phyloP scores from a whole-genome alignment of 2,113 vertebrate species.

The Centropristis striata region DNA sequence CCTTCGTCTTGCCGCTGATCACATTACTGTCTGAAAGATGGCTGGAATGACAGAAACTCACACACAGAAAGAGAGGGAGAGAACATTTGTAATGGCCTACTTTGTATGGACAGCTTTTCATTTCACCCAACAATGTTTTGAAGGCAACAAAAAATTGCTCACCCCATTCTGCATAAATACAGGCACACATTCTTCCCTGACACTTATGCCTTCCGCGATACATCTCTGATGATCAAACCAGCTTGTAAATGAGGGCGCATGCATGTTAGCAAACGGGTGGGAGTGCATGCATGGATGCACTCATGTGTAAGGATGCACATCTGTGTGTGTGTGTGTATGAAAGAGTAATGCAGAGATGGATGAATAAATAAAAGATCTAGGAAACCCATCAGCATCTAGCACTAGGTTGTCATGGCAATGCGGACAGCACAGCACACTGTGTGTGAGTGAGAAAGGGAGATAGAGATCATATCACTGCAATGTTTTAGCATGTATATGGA shows the following conservation, averaged over 20 bases:
- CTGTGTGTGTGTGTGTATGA: slow-evolving; percentile 45
- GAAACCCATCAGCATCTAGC: slow-evolving; percentile 77
- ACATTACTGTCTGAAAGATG: slow-evolving; percentile 66
- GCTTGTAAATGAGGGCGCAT: slow-evolving; percentile 1
- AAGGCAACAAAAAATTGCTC: background rate
- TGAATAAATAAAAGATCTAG: slow-evolving; percentile 82
- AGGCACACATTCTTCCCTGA: background rate
- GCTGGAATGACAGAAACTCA: slow-evolving; percentile 32
- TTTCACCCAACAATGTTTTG: slow-evolving; percentile 40
- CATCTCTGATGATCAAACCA: slow-evolving; percentile 19
- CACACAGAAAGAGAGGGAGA: slow-evolving; percentile 1
- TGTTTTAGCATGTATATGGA: slow-evolving; percentile 41
- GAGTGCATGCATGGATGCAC: slow-evolving; percentile 15
- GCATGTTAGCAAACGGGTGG: background rate
- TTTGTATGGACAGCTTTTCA: slow-evolving; percentile 44
- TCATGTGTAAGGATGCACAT: slow-evolving; percentile 32
- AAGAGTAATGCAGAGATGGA: slow-evolving; percentile 71
- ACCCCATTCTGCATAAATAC: background rate
- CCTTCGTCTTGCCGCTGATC: slow-evolving; percentile 48
- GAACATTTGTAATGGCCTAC: slow-evolving; percentile 19
- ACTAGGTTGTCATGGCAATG: slow-evolving; percentile 81
- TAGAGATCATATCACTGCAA: slow-evolving; percentile 56
- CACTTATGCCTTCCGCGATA: background rate
- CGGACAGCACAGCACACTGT: slow-evolving; percentile 49
- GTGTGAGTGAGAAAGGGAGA: slow-evolving; percentile 30